Conservation (phyloP, 2,888 invertebrate genomes). For the Agrotis puta region DNA sequence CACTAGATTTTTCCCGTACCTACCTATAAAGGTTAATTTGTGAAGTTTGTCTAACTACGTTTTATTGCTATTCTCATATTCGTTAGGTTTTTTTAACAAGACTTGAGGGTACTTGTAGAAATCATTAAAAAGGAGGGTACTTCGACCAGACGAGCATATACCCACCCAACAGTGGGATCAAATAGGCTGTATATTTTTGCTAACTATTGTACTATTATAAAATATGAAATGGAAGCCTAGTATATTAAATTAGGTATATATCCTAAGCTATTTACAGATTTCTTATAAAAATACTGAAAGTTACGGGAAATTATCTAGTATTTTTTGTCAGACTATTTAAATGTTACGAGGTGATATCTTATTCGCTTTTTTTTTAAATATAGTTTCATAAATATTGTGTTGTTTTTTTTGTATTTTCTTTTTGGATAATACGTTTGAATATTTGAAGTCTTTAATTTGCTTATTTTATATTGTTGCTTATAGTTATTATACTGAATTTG, state of each 20-base stretch:
- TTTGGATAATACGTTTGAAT: constrained; percentile 33
- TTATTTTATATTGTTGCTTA: constrained; percentile 34
- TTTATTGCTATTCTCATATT: constrained; percentile 5
- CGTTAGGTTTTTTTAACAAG: background rate
- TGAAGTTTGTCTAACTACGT: constrained; percentile 18
- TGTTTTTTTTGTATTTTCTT: constrained; percentile 9
- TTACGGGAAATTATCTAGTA: constrained; percentile 40
- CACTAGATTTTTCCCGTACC: constrained; percentile 42
- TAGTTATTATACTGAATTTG: constrained; percentile 44
- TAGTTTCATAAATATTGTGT: constrained; percentile 38
- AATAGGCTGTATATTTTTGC: no score
- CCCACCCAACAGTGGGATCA: no score
- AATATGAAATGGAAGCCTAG: constrained; percentile 13
- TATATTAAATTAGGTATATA: background rate
- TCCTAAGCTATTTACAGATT: constrained; percentile 43
- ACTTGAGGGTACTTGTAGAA: background rate
- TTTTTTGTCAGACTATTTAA: constrained; percentile 47
- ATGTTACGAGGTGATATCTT: constrained; percentile 41
- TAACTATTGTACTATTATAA: background rate
- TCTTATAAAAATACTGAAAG: constrained; percentile 49
- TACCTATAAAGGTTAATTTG: background rate
- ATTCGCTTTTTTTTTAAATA: constrained; percentile 22
- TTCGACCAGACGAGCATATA: no score
- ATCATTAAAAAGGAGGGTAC: no score
- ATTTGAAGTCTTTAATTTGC: constrained; percentile 41